Evolutionary conservation across 2,888 invertebrate species (phyloP).

Genomic region (Eristalis arbustorum): DNA sequence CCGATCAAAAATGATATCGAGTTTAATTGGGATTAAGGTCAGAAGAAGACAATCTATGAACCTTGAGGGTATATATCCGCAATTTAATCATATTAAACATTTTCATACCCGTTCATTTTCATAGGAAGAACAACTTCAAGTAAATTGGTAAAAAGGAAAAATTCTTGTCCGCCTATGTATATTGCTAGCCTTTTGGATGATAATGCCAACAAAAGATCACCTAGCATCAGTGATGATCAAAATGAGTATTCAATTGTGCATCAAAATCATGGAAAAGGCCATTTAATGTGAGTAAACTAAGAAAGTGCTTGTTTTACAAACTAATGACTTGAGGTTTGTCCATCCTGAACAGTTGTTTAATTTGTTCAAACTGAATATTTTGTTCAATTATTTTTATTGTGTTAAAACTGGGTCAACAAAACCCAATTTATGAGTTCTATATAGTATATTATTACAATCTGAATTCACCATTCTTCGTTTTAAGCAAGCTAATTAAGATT

Average conservation of each 20-base stretch:
- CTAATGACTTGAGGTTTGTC: no score
- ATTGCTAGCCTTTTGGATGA: constrained; percentile 18
- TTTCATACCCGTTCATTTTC: not conserved
- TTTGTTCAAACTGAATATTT: no score
- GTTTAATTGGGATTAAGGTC: constrained; percentile 83
- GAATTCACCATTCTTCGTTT: no score
- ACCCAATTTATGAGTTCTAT: no score
- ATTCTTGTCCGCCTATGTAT: constrained; percentile 74
- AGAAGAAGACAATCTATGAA: constrained; percentile 82
- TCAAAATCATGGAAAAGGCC: not conserved
- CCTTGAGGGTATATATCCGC: constrained; percentile 75
- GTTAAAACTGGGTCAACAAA: no score
- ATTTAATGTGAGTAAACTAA: constrained; percentile 20
- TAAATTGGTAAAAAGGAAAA: constrained; percentile 72
- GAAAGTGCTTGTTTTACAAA: not conserved
- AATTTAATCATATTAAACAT: not conserved
- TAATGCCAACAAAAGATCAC: constrained; percentile 49
- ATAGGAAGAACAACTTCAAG: not conserved
- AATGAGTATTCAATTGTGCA: not conserved
- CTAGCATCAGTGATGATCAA: constrained; percentile 70
- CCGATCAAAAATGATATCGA: constrained; percentile 84
- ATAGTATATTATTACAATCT: no score
- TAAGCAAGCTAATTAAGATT: no score
- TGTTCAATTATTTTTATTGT: no score
- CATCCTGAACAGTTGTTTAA: no score